Conservation (phyloP, 2,113 vertebrate genomes). For the Romanogobio albipinnatus region DNA sequence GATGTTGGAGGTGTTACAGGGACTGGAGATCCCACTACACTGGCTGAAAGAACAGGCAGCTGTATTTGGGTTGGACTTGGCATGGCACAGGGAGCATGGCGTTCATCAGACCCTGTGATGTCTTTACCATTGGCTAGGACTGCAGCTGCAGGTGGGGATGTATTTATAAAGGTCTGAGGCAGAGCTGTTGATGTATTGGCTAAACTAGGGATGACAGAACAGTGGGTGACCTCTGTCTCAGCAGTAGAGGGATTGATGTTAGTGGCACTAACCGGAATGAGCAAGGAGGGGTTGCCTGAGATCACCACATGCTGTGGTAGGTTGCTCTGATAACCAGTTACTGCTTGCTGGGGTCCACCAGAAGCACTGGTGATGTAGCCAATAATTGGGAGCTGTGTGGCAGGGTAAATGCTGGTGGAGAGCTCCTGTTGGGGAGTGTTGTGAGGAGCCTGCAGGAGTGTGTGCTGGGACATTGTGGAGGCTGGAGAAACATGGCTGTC, state of each 20-base stretch:
- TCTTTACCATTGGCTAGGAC: slow-evolving; percentile 88
- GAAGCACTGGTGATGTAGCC: slow-evolving; percentile 85
- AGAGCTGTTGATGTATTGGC: slow-evolving; percentile 86
- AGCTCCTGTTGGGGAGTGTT: slow-evolving; percentile 83
- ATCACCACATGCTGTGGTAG: slow-evolving; percentile 95
- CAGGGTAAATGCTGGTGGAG: slow-evolving; percentile 87
- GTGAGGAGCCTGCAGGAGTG: slow-evolving; percentile 91
- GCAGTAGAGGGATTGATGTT: slow-evolving; percentile 68
- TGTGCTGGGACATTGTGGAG: slow-evolving; percentile 80
- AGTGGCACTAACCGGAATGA: slow-evolving; percentile 86
- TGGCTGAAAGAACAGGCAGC: slow-evolving; percentile 82
- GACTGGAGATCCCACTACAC: slow-evolving; percentile 63
- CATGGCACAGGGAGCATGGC: slow-evolving; percentile 53
- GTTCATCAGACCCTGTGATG: slow-evolving; percentile 74
- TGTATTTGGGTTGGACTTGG: slow-evolving; percentile 71
- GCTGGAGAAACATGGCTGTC: slow-evolving; percentile 79
- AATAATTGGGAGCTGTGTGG: slow-evolving; percentile 90
- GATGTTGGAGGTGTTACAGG: slow-evolving; percentile 65
- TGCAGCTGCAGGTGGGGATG: slow-evolving; percentile 41
- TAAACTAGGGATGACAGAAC: slow-evolving; percentile 83
- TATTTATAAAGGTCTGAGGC: slow-evolving; percentile 88
- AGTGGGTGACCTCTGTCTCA: slow-evolving; percentile 81
- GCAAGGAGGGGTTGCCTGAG: slow-evolving; percentile 90
- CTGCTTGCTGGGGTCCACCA: slow-evolving; percentile 73
- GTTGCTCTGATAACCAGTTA: slow-evolving; percentile 83